Evolutionary conservation across 2,797 vertebrate genomes (phyloP), one percentile per base, ranked within the genome.

Genomic region (Acipenser oxyrinchus): DNA sequence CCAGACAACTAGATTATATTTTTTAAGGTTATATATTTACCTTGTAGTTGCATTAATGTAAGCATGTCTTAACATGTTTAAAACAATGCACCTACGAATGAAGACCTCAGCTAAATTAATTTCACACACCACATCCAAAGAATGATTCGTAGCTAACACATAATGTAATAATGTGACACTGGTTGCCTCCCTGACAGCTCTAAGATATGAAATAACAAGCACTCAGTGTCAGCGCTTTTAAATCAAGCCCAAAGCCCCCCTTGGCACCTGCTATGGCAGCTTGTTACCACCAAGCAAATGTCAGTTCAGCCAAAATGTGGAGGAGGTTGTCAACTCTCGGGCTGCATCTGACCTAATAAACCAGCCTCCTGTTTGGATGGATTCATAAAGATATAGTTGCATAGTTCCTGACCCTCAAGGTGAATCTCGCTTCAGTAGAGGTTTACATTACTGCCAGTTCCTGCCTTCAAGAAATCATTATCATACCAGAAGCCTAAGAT

Each of bases 171-270:
- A 84, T 81, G 84, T 88, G 81, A 91, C 90, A 91, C 92, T 86
- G 87, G 83, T 84, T 85, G 84, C 83, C 76, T 89, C 76, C 69
- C 72, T 93, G 92, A 93, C 90, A 94, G 90, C 84, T 91, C 82
- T 78, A 87, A 92, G 90, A 93, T 75, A 88, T 71, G 71, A 90
- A 92, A 90, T 94, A 95, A 94, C 86, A 87, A 93, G 91, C 86
- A 87, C 76, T 87, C 89, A 75, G 75, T 89, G 90, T 93, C 90
- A 93, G 89, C 82, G 73, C 81, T 92, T 90, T 89, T 88, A 87
- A 89, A 88, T 83, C 82, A 82, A 85, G 75, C 75, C 84, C 87
- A 85, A 84, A 82, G 84, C 82, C 79, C 84, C 86, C 87, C 83
- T 84, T 81, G 85, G 82, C 78, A 85, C 77, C 79, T 68, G 69